Base-by-base conservation (phyloP, 1,140 invertebrate species). In the Psix sp. region DNA sequence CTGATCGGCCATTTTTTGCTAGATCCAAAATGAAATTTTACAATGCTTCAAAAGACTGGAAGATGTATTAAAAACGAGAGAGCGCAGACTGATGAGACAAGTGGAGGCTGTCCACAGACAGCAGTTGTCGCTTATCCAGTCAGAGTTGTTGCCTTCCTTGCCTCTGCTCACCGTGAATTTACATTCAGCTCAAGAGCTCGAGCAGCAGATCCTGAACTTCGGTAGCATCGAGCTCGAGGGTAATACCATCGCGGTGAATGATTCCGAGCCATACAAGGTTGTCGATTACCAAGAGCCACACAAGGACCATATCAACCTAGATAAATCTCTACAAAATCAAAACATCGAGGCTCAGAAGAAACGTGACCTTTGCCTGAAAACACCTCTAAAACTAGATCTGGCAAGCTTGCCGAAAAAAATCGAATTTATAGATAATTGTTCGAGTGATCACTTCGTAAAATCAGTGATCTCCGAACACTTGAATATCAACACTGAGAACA, bases 11-110 rank as follows among this genome's bases (percentile, higher is more conserved):
- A 29, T 29, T 29, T 62, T 72, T 77, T 70, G 0, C 11, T 62
- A 89, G 88, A 82, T 89, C 17, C 87, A 89, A 77, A 59, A 76
- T 33, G 81, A 85, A 62, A 88, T 90, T 31, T 82, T 81, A 60
- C 74, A 73, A 17, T 87, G 88, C 56, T 89, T 90, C 45, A 82
- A 84, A 26, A 81, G 86, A 43, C 68, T 90, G 10, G 77, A 80
- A 10, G 81, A 88, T 29, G 80, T 81, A 0, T 56, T 90, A 14
- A 80, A 82, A 66, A 84, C 84, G 43, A 81, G 89, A 65, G 89
- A 90, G 56, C 88, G 85, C 38, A 82, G 89, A 72, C 80, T 90
- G 11, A 71, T 89, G 1, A 84, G 89, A 6, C 89, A 90, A 77
- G 80, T 89, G 3, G 89, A 90, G 56, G 89, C 88, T 6, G 80